These are phyloP conservation scores for Chelon labrosus DNA, from an alignment of 2,797 vertebrate species.

Conservation along the genomic window DNA sequence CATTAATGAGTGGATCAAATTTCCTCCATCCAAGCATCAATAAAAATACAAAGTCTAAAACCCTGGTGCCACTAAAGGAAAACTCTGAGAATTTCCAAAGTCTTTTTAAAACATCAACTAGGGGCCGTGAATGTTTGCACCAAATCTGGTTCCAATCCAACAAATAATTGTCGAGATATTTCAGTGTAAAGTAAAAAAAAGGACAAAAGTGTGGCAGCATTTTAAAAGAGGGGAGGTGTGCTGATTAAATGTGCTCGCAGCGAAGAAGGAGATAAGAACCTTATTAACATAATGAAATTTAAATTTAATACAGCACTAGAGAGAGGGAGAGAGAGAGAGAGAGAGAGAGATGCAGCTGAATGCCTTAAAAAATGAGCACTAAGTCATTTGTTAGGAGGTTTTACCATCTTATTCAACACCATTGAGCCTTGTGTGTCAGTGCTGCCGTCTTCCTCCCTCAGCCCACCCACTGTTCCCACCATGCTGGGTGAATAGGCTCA, in stretches of 20 bases:
- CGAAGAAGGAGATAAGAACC: slow-evolving; percentile 17
- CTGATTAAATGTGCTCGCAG: slow-evolving; percentile 21
- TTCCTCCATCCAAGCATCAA: background rate
- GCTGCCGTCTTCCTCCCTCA: slow-evolving; percentile 37
- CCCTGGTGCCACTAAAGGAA: background rate
- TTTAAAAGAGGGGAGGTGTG: slow-evolving; percentile 22
- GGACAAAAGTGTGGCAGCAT: background rate
- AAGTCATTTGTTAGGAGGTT: slow-evolving; percentile 6
- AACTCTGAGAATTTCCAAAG: background rate
- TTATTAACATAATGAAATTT: slow-evolving; percentile 45
- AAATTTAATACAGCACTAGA: slow-evolving; percentile 18
- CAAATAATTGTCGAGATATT: background rate
- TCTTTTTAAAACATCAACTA: background rate
- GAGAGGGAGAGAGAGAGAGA: too few relatives aligned
- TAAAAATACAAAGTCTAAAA: too few relatives aligned
- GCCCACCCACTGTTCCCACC: slow-evolving; percentile 66
- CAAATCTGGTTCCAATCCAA: background rate
- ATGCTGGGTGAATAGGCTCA: slow-evolving; percentile 78
- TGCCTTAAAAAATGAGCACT: slow-evolving; percentile 30
- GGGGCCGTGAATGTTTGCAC: background rate
- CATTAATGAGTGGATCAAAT: too few relatives aligned
- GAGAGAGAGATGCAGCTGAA: slow-evolving; percentile 4
- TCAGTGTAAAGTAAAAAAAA: background rate
- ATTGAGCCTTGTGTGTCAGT: slow-evolving; percentile 12
- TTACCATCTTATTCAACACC: slow-evolving; percentile 6